Base-by-base conservation (phyloP, 92 coral and sea anemone species). In the Heteractis magnifica region DNA sequence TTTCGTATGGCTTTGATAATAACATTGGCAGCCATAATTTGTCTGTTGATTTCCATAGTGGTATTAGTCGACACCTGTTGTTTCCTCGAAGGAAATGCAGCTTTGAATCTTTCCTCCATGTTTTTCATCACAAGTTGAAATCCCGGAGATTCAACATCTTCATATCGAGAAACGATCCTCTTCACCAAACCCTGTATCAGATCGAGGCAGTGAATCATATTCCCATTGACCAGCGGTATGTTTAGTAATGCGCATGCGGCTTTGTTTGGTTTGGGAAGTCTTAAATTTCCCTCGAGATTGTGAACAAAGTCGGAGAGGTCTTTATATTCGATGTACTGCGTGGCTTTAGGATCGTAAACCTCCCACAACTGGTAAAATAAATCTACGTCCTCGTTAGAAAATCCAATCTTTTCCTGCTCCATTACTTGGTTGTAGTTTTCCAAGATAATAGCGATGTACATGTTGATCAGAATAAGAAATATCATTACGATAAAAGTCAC, bases 371-470 rank as follows among this genome's bases (percentile, higher is more conserved):
- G 85, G 72, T 97, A 97, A 86, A 94, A 97, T 89, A 92, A 89
- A 52, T 97, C 98, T 5, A 97, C 87, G 16, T 97, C 99, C 56
- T 94, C 99, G 64, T 92, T 92, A 0, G 99, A 90, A 50, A 97
- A 94, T 16, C 99, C 99, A n/a, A 97, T 90, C 82, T 94, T 97
- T 52, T 93, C 98, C 75, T 97, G 95, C 58, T 97, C 97, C 84
- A 92, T 88, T 10, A 94, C 94, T 41, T 91, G 92, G 84, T 94
- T 97, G 80, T 94, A 97, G 79, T 97, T 97, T 79, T 97, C 98
- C 75, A 97, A 77, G 68, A 96, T 92, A 1, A 97, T 92, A 10
- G 99, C 99, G 51, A 97, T 94, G 87, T 97, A 92, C 98, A 97
- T 97, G 90, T 97, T 97, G 75, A 94, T 94, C n/a, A 97, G 88